Evolutionary conservation across 2,797 vertebrate genomes (phyloP).

Genomic region (Coregonus ussuriensis): DNA sequence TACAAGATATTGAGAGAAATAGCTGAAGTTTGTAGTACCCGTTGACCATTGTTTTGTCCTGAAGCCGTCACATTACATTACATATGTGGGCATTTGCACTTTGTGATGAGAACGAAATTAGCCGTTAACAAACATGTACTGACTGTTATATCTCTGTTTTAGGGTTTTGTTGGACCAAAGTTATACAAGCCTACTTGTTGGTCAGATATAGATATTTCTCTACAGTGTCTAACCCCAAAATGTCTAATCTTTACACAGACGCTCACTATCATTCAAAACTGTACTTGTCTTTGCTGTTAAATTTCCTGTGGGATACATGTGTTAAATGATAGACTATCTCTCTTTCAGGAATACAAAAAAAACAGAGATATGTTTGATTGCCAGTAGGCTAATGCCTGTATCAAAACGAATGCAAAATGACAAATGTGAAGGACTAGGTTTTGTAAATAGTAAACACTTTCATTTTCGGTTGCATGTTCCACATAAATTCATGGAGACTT

Average conservation of each 20-base stretch:
- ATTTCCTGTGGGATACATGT: constrained; percentile 37
- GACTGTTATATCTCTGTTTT: constrained; percentile 22
- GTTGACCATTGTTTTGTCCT: constrained; percentile 6
- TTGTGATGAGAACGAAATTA: constrained; percentile 56
- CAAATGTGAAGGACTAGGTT: constrained; percentile 55
- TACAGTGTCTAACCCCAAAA: constrained; percentile 50
- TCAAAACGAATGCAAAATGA: constrained; percentile 50
- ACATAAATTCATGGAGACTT: constrained; percentile 37
- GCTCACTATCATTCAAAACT: constrained; percentile 43
- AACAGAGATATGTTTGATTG: constrained; percentile 58
- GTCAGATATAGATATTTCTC: constrained; percentile 35
- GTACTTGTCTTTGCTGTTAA: constrained; percentile 55
- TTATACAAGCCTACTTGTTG: constrained; percentile 35
- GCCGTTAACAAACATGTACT: constrained; percentile 56
- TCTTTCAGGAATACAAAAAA: constrained; percentile 64
- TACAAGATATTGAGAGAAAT: neutral
- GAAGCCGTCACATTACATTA: neutral
- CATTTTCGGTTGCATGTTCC: constrained; percentile 40
- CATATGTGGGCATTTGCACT: constrained; percentile 48
- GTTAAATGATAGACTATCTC: constrained; percentile 50
- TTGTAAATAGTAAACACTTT: constrained; percentile 64
- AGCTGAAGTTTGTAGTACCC: neutral
- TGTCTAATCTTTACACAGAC: constrained; percentile 60
- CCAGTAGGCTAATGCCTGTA: constrained; percentile 30
- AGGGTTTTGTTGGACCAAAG: constrained; percentile 58